phyloP scores from a whole-genome alignment of 37 sponge, comb jelly and placozoan genomes.

The Mnemiopsis leidyi region DNA sequence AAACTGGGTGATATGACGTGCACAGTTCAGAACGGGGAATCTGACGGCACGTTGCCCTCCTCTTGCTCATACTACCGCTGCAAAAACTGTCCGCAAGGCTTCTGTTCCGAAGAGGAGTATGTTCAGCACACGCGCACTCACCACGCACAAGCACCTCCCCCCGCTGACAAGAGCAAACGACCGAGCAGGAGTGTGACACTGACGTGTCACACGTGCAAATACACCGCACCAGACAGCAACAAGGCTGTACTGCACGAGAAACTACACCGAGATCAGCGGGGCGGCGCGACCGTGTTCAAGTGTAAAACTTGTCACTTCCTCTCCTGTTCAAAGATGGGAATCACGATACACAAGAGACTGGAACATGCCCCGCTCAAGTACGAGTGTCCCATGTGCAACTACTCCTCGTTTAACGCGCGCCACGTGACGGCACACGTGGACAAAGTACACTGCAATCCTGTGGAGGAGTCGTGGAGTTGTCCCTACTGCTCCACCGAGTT shows the following conservation, averaged over 20 bases:
- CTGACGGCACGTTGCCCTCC: neutral
- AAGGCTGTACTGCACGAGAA: neutral
- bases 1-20: neutral
- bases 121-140: neutral
- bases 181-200: neutral
- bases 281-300: neutral
- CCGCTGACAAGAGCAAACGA: neutral
- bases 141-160: neutral
- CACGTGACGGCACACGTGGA: constrained; percentile 57
- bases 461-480: neutral
- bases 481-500: neutral
- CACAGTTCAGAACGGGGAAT: neutral
- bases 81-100: neutral
- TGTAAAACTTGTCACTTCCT: neutral
- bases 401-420: constrained; percentile 19
- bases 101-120: neutral
- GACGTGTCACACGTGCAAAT: neutral
- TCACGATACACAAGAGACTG: neutral
- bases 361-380: constrained; percentile 2
- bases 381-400: constrained; percentile 37
- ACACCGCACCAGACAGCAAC: neutral
- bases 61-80: neutral
- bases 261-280: neutral
- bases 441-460: neutral
- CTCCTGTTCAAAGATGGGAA: neutral